phyloP scores from a whole-genome alignment of 2,113 vertebrate species.

The Tychaedon coryphoeus region DNA sequence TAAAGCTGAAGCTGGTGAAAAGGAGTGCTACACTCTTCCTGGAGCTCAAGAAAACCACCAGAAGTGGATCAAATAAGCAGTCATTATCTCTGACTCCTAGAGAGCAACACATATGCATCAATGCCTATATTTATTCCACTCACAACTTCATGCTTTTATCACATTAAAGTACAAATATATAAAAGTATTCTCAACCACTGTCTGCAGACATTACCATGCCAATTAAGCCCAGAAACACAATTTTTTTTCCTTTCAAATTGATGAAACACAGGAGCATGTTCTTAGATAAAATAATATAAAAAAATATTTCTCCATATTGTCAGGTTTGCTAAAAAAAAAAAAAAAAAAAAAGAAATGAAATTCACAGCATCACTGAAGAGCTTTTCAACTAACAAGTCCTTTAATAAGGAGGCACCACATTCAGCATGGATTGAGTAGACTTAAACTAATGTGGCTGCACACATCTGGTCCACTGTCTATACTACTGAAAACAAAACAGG shows the following conservation, averaged over 20 bases:
- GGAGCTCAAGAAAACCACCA: neutral
- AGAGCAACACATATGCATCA: neutral
- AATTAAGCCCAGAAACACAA: neutral
- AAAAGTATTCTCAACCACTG: neutral
- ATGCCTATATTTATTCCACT: neutral
- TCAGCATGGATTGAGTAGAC: neutral
- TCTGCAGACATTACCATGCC: neutral
- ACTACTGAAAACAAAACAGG: slow-evolving; percentile 39
- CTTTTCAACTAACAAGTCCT: neutral
- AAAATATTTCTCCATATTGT: neutral
- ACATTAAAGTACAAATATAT: neutral
- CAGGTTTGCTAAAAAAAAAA: neutral
- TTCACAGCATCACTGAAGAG: neutral
- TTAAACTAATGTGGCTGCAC: neutral
- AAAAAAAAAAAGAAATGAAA: slow-evolving; percentile 15
- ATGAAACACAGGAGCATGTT: neutral
- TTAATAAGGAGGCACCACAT: neutral
- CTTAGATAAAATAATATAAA: neutral
- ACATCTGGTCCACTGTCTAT: neutral
- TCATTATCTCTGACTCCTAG: neutral
- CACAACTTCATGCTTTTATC: neutral
- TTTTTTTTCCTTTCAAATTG: neutral
- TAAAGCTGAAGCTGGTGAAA: neutral
- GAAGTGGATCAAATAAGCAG: neutral
- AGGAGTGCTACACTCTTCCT: neutral